A percentile compares a stretch with the other conserved stretches of the same genome.
Evolutionary conservation across 2,888 invertebrate species (phyloP).

Genomic region (Brassicogethes aeneus): DNA sequence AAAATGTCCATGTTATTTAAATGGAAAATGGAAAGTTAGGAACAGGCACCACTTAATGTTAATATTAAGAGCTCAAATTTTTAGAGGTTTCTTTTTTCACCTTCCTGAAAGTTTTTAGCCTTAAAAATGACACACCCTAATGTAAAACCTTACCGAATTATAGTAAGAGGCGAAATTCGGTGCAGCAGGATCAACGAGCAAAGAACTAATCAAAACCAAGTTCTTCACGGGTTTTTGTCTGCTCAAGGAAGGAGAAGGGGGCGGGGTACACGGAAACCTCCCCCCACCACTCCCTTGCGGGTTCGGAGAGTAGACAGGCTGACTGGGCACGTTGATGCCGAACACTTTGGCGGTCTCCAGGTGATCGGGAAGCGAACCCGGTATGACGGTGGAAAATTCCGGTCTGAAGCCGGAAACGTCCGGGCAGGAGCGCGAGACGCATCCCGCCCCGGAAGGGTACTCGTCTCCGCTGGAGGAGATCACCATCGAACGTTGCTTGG

Average conservation of each 20-base stretch:
- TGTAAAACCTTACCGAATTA: conserved; percentile 44
- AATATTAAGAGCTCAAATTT: too few species aligned
- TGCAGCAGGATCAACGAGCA: conserved; percentile 55
- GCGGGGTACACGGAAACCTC: conserved; percentile 42
- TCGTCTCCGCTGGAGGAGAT: conserved; percentile 46
- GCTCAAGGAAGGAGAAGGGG: conserved; percentile 48
- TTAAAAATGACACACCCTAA: too few species aligned
- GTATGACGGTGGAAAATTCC: conserved; percentile 25
- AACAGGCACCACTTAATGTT: too few species aligned
- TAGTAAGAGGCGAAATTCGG: conserved; percentile 57
- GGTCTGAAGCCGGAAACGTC: conserved; percentile 48
- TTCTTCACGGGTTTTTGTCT: conserved; percentile 49
- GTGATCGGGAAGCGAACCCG: conserved; percentile 52
- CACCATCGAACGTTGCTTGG: conserved; percentile 77
- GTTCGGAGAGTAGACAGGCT: neutral
- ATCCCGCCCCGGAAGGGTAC: conserved; percentile 38
- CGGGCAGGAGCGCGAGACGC: conserved; percentile 75
- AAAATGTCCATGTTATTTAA: too few species aligned
- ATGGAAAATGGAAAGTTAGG: too few species aligned
- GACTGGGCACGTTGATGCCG: conserved; percentile 22
- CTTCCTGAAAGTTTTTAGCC: too few species aligned
- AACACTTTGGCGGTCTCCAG: conserved; percentile 46
- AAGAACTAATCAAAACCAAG: conserved; percentile 64
- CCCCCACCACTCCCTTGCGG: conserved; percentile 1
- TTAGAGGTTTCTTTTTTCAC: too few species aligned